A percentile compares a stretch with the other conserved stretches of the same genome.
Evolutionary conservation across 37 sponge, comb jelly and placozoan genomes (phyloP).

Genomic region (Cladorhizidae sp.): DNA sequence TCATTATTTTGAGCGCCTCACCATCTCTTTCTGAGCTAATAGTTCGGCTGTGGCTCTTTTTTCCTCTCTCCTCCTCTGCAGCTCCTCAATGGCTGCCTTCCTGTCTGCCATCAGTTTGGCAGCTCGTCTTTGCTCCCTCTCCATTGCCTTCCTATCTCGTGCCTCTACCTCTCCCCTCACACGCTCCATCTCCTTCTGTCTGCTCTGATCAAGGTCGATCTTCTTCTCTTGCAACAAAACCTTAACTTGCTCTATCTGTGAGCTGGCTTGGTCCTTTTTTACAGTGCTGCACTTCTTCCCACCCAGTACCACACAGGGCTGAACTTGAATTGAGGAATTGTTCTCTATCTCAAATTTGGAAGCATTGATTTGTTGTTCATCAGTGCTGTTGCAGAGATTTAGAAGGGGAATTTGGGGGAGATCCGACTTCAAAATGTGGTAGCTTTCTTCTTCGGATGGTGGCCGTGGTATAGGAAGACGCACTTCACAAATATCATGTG

Average conservation of each 20-base stretch:
- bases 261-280: not conserved
- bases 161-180: not conserved
- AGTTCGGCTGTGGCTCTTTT: constrained; percentile 60
- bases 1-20: too few relatives aligned
- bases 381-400: too few relatives aligned
- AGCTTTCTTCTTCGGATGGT: too few relatives aligned
- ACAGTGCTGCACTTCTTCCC: too few relatives aligned
- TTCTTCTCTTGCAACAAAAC: constrained; percentile 50
- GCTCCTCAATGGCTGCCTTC: constrained; percentile 72
- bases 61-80: constrained; percentile 83
- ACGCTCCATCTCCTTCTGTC: constrained; percentile 10
- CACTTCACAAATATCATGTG: not conserved
- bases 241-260: constrained; percentile 14
- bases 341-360: too few relatives aligned
- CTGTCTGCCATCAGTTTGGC: constrained; percentile 62
- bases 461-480: too few relatives aligned
- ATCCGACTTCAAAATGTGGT: too few relatives aligned
- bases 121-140: constrained; percentile 39
- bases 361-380: too few relatives aligned
- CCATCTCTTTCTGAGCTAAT: constrained; percentile 79
- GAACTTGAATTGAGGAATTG: too few relatives aligned
- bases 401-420: too few relatives aligned
- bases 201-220: constrained; percentile 45
- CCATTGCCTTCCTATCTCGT: constrained; percentile 20
- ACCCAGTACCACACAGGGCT: too few relatives aligned